Percentiles rank a stretch among this genome's conserved stretches.
Conservation (phyloP, 2,888 invertebrate genomes). For the Spialia ferax region DNA sequence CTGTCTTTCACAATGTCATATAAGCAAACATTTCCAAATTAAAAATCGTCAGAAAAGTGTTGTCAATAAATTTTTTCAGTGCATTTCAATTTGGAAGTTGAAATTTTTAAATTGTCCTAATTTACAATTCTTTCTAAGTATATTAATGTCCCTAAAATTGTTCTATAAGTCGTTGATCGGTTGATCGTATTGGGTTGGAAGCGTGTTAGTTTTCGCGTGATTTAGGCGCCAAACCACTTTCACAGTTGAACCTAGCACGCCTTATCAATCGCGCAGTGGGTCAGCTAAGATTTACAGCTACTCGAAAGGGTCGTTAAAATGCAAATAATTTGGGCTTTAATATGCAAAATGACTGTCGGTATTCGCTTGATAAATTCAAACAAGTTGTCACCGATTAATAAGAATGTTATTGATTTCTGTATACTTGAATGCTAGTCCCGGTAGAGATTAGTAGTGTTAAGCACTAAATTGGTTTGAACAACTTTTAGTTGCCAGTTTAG, state of each 20-base stretch:
- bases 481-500: slow-evolving; percentile 8
- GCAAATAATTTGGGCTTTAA: slow-evolving; percentile 35
- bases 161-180: too few species aligned
- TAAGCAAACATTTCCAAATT: too few species aligned
- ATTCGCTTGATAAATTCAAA: slow-evolving; percentile 22
- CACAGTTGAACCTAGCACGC: slow-evolving; percentile 34
- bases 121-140: too few species aligned
- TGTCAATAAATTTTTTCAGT: too few species aligned
- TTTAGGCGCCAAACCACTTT: slow-evolving; percentile 37
- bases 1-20: too few species aligned
- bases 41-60: too few species aligned
- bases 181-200: not conserved
- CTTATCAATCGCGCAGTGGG: slow-evolving; percentile 37
- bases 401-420: slow-evolving; percentile 36
- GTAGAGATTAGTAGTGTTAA: slow-evolving; percentile 27
- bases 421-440: slow-evolving; percentile 12
- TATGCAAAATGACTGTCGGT: slow-evolving; percentile 34
- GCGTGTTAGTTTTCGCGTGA: slow-evolving; percentile 26
- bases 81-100: too few species aligned
- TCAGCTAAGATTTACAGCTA: slow-evolving; percentile 31
- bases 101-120: too few species aligned
- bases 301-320: slow-evolving; percentile 34
- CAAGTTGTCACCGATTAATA: slow-evolving; percentile 32
- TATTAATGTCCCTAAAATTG: too few species aligned
- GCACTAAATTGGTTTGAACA: slow-evolving; percentile 27